Conservation (phyloP, 2,113 vertebrate species). For the Pithys albifrons region DNA sequence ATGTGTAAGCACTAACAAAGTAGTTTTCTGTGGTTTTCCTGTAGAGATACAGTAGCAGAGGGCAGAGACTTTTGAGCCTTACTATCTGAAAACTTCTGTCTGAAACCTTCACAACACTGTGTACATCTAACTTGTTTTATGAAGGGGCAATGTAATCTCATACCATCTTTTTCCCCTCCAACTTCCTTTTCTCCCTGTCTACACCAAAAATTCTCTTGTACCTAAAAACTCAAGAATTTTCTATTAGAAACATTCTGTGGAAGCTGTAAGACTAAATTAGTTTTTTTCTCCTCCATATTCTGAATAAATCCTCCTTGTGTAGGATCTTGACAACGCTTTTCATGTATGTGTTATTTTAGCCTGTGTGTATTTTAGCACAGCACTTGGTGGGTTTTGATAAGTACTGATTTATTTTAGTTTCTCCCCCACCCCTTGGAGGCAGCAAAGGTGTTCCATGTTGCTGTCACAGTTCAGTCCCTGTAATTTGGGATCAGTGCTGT, state of each 20-base stretch:
- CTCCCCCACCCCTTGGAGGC: neutral
- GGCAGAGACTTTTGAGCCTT: neutral
- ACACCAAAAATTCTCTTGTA: neutral
- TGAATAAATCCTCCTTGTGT: neutral
- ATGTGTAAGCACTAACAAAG: neutral
- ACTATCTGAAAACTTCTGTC: neutral
- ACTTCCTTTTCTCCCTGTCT: neutral
- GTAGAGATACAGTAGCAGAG: neutral
- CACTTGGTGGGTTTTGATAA: neutral
- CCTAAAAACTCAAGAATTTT: neutral
- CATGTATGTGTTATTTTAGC: accelerated
- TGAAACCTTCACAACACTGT: neutral
- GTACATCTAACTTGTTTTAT: neutral
- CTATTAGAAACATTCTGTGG: neutral
- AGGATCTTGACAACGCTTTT: neutral
- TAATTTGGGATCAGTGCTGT: neutral
- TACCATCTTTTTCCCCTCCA: neutral
- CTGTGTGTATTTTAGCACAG: neutral
- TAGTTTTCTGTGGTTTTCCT: neutral
- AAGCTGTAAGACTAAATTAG: neutral
- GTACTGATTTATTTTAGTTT: neutral
- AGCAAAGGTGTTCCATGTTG: neutral
- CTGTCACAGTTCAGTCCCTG: neutral
- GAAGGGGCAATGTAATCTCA: neutral
- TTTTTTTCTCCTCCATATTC: neutral